Base-by-base conservation (phyloP, 2,113 vertebrate genomes). In the Arothron firmamentum region DNA sequence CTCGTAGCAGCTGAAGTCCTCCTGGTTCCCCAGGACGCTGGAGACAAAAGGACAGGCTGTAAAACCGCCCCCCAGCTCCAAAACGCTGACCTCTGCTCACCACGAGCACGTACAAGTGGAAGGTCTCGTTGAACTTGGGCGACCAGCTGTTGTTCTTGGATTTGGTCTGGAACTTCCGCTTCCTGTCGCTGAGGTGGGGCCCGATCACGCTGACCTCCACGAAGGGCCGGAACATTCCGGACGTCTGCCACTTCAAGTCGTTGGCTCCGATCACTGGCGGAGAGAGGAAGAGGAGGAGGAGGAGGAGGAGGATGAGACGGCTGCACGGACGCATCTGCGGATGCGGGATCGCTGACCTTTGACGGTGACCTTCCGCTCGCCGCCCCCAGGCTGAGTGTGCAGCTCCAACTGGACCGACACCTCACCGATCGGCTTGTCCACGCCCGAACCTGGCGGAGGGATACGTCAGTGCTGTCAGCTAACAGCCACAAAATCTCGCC, bases 141-240 rank as follows among this genome's bases (percentile, higher is more conserved):
- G 95, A 92, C 97, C 97, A 99, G 90, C 93, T 97, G 92, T 98
- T 99, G 87, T 95, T 99, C 88, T 99, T 99, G 19, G 97, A 99
- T 79, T 99, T 99, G 52, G 96, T 99, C 78, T 96, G 93, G 72
- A 98, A 99, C 70, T 93, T 95, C 80, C 96, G 93, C 78, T 98
- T 99, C 88, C 94, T 99, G 88, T 99, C 95, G 43, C 92, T 94
- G 70, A 97, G 94, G 56, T 98, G 93, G 20, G 97, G 97, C 16
- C 97, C 97, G 31, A 99, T 94, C 93, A 99, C 93, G 58, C 93
- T 94, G 76, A 93, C 87, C 85, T 99, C 97, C 75, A 94, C 94
- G 1, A 99, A 99, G 0, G 97, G 97, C 13, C 96, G 92, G 90
- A 99, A 99, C 96, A 99, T 99, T 49, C 96, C 94, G 0, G 94